Conservation (phyloP, 1,140 invertebrate genomes). For the Platyscapa corneri region DNA sequence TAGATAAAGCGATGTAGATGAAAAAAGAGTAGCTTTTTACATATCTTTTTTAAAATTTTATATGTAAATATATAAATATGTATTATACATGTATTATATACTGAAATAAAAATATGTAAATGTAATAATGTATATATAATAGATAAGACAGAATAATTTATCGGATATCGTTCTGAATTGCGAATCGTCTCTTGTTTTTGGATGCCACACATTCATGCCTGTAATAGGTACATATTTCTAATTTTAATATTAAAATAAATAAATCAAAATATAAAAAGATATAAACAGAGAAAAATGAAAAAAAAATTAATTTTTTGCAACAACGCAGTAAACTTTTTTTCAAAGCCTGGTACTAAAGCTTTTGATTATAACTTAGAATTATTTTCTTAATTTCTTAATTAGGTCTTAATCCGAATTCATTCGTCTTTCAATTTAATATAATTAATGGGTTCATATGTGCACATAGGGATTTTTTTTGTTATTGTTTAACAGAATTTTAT, state of each 20-base stretch:
- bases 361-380: background rate
- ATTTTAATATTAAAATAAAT: background rate
- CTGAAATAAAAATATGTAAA: too few species aligned
- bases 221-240: background rate
- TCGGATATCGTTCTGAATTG: background rate
- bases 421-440: conserved; percentile 10
- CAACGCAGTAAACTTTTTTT: background rate
- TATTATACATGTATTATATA: too few species aligned
- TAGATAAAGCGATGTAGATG: too few species aligned
- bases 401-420: conserved; percentile 1
- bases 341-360: conserved; percentile 4
- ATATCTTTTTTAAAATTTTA: too few species aligned
- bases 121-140: too few species aligned
- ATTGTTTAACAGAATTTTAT: background rate
- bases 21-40: too few species aligned
- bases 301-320: background rate
- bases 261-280: background rate
- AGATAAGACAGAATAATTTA: too few species aligned
- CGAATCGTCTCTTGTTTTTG: background rate
- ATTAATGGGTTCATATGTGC: background rate
- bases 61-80: too few species aligned
- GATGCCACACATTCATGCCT: background rate
- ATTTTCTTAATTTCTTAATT: background rate
- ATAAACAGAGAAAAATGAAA: background rate
- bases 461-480: background rate